Evolutionary conservation across 2,888 invertebrate species (phyloP).

Genomic region (Minunthozetes semirufus): DNA sequence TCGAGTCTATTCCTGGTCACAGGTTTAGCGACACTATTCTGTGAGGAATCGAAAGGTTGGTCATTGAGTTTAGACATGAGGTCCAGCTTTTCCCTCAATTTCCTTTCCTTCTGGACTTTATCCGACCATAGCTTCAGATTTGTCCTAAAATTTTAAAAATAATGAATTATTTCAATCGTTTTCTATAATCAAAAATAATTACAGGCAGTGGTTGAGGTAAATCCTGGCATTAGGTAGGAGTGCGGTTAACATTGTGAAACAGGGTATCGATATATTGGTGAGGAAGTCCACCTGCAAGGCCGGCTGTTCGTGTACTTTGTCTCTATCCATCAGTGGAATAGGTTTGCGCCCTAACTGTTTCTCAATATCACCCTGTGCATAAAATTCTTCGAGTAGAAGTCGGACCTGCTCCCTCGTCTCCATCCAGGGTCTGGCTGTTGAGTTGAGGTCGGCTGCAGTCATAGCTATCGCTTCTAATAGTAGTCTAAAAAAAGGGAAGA

Average conservation of each 20-base stretch:
- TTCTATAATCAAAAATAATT: neutral
- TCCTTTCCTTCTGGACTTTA: neutral
- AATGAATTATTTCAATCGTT: neutral
- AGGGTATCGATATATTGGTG: constrained; percentile 19
- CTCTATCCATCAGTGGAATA: constrained; percentile 73
- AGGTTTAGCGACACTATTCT: neutral
- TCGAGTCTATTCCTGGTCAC: neutral
- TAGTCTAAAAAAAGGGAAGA: constrained; percentile 54
- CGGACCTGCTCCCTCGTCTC: constrained; percentile 70
- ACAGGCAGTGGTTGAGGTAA: constrained; percentile 20
- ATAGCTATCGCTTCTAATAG: constrained; percentile 68
- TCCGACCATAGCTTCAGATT: constrained; percentile 21
- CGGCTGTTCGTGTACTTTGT: constrained; percentile 65
- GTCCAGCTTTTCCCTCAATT: neutral
- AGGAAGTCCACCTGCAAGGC: constrained; percentile 56
- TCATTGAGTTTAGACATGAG: neutral
- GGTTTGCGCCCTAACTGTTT: constrained; percentile 61
- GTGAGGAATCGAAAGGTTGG: no score
- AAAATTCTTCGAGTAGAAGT: constrained; percentile 74
- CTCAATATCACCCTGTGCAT: constrained; percentile 68
- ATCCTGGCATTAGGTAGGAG: neutral
- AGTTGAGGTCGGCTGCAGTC: constrained; percentile 76
- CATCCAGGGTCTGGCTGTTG: constrained; percentile 76
- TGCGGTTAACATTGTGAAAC: constrained; percentile 19
- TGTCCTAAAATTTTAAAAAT: neutral